These are phyloP conservation scores for Diaperis boleti DNA, from an alignment of 2,888 invertebrate species.

Conservation along the genomic window DNA sequence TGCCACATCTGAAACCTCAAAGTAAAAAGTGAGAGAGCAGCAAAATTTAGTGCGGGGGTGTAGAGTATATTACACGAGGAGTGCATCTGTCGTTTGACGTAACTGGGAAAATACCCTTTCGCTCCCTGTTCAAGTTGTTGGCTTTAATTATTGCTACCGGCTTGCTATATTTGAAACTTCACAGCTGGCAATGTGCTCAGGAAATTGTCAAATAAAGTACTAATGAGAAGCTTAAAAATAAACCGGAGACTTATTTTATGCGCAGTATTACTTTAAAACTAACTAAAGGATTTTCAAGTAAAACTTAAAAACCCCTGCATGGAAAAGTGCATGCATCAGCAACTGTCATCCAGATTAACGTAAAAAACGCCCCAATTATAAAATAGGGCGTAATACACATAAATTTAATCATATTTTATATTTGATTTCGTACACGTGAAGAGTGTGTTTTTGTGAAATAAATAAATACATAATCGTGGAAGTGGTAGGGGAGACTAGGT, in stretches of 20 bases:
- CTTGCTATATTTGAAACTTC: conserved; percentile 38
- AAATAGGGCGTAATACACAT: no score
- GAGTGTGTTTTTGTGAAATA: no score
- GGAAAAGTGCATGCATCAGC: no score
- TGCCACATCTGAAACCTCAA: background rate
- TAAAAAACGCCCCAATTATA: no score
- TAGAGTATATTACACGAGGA: conserved; percentile 4
- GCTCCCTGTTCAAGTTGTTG: background rate
- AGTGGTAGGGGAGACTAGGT: no score
- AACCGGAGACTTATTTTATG: conserved; percentile 31
- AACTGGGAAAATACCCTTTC: conserved; percentile 25
- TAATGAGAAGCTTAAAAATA: conserved; percentile 41
- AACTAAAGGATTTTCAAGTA: background rate
- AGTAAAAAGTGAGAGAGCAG: conserved; percentile 16
- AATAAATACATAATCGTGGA: no score
- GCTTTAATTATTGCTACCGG: conserved; percentile 34
- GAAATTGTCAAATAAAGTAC: conserved; percentile 43
- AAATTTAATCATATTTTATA: no score
- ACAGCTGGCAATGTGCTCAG: conserved; percentile 39
- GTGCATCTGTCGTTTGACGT: conserved; percentile 34
- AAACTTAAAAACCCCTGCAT: background rate
- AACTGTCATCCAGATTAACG: no score
- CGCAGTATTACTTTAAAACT: conserved; percentile 2
- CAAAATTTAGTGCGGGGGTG: conserved; percentile 31
- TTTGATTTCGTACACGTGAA: no score